Conservation (phyloP, 1,140 invertebrate genomes). For the Hylyphantes graminicola region DNA sequence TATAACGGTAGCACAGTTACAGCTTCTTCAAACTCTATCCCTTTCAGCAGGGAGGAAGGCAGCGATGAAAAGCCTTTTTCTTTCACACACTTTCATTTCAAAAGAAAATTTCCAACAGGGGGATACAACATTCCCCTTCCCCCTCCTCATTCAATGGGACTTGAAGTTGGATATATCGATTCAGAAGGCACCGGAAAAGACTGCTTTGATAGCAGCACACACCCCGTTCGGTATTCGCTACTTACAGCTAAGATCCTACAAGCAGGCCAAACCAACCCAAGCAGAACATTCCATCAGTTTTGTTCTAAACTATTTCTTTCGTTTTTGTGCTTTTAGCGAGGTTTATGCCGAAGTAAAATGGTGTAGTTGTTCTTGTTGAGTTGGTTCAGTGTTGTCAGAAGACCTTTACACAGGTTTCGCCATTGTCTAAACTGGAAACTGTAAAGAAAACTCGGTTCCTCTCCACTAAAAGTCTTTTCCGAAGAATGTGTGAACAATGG, state of each 20-base stretch:
- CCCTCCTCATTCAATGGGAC: not conserved
- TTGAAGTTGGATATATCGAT: conserved; percentile 43
- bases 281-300: too few species aligned
- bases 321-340: too few species aligned
- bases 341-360: too few species aligned
- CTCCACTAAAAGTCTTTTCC: conserved; percentile 4
- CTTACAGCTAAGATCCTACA: too few species aligned
- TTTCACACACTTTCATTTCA: conserved; percentile 44
- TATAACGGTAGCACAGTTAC: too few species aligned
- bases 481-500: conserved; percentile 3
- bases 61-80: conserved; percentile 20
- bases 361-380: too few species aligned
- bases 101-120: conserved; percentile 45
- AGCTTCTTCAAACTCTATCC: not conserved
- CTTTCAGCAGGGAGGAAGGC: conserved; percentile 26
- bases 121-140: not conserved
- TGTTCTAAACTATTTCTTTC: too few species aligned
- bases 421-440: conserved; percentile 28
- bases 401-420: not conserved
- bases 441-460: conserved; percentile 32
- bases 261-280: too few species aligned
- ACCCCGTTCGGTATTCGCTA: not conserved
- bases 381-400: too few species aligned
- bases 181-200: not conserved
- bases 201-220: conserved; percentile 20